These are phyloP conservation scores for Hyphantria cunea DNA, from an alignment of 1,140 invertebrate species.

Conservation along the genomic window DNA sequence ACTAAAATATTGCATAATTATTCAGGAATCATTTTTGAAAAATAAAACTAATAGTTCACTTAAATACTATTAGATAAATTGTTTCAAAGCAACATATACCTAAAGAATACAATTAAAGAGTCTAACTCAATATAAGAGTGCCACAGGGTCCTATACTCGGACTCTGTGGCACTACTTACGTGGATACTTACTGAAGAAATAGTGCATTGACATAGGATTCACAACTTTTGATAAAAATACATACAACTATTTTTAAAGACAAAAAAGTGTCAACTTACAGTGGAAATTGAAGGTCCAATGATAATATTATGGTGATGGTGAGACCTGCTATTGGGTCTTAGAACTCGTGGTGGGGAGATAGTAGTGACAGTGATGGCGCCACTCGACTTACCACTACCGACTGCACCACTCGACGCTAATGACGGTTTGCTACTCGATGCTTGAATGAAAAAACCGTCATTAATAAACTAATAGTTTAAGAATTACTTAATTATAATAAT, in stretches of 20 bases:
- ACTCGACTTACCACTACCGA: constrained; percentile 26
- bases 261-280: constrained; percentile 33
- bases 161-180: no score
- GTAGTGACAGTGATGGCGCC: constrained; percentile 41
- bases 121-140: no score
- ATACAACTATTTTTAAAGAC: no score
- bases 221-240: no score
- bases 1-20: no score
- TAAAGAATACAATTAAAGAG: no score
- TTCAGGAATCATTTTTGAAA: no score
- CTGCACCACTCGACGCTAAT: constrained; percentile 31
- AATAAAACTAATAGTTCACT: background rate
- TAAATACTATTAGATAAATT: background rate
- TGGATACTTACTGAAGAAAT: no score
- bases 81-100: no score
- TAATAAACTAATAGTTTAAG: background rate
- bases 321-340: constrained; percentile 16
- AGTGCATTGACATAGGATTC: no score
- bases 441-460: background rate
- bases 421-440: constrained; percentile 35
- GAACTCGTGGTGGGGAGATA: constrained; percentile 29
- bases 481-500: no score
- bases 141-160: no score
- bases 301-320: constrained; percentile 63
- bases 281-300: constrained; percentile 44